These are phyloP conservation scores for Hylaeus volcanicus DNA, from an alignment of 1,140 invertebrate species.

Conservation along the genomic window DNA sequence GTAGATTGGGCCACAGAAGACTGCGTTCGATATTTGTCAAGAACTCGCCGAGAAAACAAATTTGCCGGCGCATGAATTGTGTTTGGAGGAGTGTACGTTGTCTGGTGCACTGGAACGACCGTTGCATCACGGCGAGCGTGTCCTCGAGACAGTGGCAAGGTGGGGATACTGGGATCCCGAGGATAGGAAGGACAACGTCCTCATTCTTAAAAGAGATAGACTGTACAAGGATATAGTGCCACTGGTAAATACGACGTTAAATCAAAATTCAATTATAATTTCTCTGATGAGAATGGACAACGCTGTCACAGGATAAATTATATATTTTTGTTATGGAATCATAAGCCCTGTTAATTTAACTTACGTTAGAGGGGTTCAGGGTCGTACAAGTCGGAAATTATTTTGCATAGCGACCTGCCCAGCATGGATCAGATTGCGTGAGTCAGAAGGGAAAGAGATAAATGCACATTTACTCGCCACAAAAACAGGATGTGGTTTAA, in stretches of 20 bases:
- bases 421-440: constrained; percentile 62
- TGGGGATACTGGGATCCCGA: constrained; percentile 93
- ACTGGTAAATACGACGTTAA: constrained; percentile 72
- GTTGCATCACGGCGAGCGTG: constrained; percentile 89
- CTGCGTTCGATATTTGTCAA: constrained; percentile 86
- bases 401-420: not conserved
- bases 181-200: constrained; percentile 89
- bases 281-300: not conserved
- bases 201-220: constrained; percentile 84
- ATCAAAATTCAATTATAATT: not conserved
- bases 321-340: not conserved
- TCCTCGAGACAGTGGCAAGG: constrained; percentile 85
- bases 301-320: too few species aligned
- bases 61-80: constrained; percentile 83
- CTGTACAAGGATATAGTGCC: constrained; percentile 81
- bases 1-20: constrained; percentile 89
- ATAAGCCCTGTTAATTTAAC: not conserved
- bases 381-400: not conserved
- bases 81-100: constrained; percentile 89
- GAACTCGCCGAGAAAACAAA: constrained; percentile 85
- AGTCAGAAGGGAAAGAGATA: constrained; percentile 67
- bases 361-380: constrained; percentile 20
- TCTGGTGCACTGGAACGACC: constrained; percentile 87
- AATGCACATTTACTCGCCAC: constrained; percentile 25
- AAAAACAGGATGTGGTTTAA: constrained; percentile 75